Conservation (phyloP, 2,797 vertebrate genomes). For the Anniella stebbinsi region DNA sequence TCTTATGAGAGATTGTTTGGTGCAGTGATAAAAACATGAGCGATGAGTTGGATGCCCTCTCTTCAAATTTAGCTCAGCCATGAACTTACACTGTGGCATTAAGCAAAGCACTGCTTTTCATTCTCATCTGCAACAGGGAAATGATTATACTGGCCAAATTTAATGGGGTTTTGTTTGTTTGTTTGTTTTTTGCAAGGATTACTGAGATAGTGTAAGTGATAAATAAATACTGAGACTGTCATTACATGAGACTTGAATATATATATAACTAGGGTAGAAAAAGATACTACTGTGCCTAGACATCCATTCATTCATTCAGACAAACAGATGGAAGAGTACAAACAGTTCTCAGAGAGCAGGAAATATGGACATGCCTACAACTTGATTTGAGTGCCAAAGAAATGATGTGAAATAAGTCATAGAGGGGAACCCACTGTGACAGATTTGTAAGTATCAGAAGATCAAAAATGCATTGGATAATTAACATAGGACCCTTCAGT, state of each 20-base stretch:
- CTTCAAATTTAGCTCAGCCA: neutral
- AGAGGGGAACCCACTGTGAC: constrained; percentile 48
- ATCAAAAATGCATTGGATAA: constrained; percentile 31
- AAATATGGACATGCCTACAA: constrained; percentile 67
- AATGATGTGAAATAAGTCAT: constrained; percentile 45
- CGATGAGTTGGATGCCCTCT: neutral
- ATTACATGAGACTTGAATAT: constrained; percentile 38
- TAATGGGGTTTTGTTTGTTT: neutral
- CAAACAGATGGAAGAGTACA: constrained; percentile 72
- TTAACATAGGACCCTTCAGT: neutral
- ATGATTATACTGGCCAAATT: too few relatives aligned
- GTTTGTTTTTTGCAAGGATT: neutral
- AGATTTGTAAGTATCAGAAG: constrained; percentile 33
- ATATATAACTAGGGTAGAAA: neutral
- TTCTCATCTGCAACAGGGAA: neutral
- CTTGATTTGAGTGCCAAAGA: constrained; percentile 50
- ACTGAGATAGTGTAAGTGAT: neutral
- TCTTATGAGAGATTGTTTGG: neutral
- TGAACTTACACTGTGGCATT: neutral
- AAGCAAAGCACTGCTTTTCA: neutral
- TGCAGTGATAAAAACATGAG: neutral
- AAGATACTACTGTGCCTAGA: constrained; percentile 67
- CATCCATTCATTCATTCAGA: constrained; percentile 62
- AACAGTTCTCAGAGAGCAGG: constrained; percentile 58
- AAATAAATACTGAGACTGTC: neutral